These are phyloP conservation scores for Steinernema carpocapsae DNA, from an alignment of 2,888 invertebrate species.

Conservation along the genomic window DNA sequence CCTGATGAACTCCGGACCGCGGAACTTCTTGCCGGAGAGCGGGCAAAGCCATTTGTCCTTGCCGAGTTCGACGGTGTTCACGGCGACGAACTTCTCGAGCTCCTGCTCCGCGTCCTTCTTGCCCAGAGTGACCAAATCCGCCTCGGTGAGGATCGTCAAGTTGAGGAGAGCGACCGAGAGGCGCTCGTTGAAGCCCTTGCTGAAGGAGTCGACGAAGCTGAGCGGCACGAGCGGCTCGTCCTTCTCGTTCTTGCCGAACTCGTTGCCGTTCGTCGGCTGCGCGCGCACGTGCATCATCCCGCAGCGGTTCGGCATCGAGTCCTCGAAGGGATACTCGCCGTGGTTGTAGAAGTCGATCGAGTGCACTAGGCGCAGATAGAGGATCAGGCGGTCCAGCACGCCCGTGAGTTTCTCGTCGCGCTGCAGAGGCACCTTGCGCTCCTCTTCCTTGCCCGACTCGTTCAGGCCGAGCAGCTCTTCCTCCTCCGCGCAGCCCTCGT, in stretches of 20 bases:
- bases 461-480: constrained; percentile 77
- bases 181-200: constrained; percentile 82
- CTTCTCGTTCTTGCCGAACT: constrained; percentile 72
- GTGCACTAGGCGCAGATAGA: constrained; percentile 94
- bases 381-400: constrained; percentile 81
- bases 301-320: constrained; percentile 91
- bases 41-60: constrained; percentile 99
- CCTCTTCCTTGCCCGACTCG: constrained; percentile 35
- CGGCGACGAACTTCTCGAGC: constrained; percentile 90
- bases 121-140: constrained; percentile 83
- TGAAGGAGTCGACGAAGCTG: constrained; percentile 70
- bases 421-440: constrained; percentile 70
- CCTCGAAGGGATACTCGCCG: constrained; percentile 97
- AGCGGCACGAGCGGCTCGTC: constrained; percentile 53
- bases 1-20: constrained; percentile 94
- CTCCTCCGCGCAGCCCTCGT: constrained; percentile 97
- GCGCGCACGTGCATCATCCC: constrained; percentile 97
- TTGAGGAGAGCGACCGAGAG: constrained; percentile 83
- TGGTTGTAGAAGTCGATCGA: constrained; percentile 99
- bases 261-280: constrained; percentile 78
- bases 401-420: constrained; percentile 73
- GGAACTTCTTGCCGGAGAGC: constrained; percentile 96
- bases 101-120: constrained; percentile 80
- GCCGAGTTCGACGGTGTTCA: constrained; percentile 93
- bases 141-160: constrained; percentile 77